Evolutionary conservation across 2,888 invertebrate genomes (phyloP).

Genomic region (Neocrepidodera transversa): DNA sequence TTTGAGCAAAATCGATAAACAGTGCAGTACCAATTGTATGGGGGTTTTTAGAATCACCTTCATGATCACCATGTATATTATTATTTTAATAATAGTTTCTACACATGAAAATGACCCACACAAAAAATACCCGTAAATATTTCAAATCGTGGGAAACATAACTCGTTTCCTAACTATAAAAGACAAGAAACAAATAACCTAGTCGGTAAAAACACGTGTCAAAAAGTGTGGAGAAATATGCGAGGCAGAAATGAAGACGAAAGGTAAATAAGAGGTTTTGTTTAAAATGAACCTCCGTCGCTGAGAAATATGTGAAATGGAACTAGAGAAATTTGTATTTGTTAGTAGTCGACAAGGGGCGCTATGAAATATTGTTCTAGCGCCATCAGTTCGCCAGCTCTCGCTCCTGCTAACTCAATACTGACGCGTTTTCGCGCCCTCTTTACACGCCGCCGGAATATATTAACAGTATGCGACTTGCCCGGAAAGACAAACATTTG

Average conservation of each 20-base stretch:
- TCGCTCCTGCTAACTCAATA: conserved; percentile 52
- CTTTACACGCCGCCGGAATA: conserved; percentile 47
- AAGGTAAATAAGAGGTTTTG: conserved; percentile 42
- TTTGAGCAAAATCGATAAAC: no score
- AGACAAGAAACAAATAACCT: conserved; percentile 29
- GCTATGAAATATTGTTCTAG: conserved; percentile 52
- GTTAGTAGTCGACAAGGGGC: conserved; percentile 50
- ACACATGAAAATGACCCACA: no score
- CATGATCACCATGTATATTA: no score
- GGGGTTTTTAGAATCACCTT: no score
- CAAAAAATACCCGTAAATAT: no score
- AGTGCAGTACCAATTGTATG: no score
- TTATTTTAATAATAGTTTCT: no score
- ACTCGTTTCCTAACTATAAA: conserved; percentile 3
- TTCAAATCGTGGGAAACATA: no score
- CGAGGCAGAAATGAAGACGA: conserved; percentile 38
- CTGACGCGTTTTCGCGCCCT: conserved; percentile 45
- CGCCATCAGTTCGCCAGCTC: conserved; percentile 42
- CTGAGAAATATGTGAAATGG: conserved; percentile 37
- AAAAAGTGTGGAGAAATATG: conserved; percentile 31
- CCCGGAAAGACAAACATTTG: conserved; percentile 19
- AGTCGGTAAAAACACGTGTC: conserved; percentile 34
- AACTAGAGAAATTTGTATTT: conserved; percentile 46
- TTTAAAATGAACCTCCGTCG: conserved; percentile 41
- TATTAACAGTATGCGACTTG: conserved; percentile 26